phyloP scores from a whole-genome alignment of 2,797 vertebrate genomes.

The Megaceryle alcyon region DNA sequence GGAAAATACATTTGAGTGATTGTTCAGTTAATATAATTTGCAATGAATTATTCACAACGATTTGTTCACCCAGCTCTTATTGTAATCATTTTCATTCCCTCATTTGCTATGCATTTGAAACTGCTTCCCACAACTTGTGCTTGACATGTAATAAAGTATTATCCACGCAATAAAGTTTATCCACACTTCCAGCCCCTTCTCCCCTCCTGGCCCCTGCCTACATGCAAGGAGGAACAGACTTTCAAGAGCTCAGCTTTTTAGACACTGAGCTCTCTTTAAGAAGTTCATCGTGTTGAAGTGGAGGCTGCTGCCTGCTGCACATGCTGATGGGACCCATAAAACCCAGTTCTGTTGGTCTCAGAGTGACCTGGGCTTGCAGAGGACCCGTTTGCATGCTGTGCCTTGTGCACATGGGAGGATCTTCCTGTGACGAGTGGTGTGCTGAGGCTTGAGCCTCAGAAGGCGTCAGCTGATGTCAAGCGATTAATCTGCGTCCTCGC shows the following conservation, averaged over 20 bases:
- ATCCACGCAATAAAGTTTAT: not conserved
- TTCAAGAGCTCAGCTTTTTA: not conserved
- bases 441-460: not conserved
- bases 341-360: not conserved
- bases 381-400: accelerated
- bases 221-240: not conserved
- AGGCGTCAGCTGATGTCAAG: accelerated
- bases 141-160: not conserved
- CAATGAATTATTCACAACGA: conserved; percentile 66
- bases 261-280: conserved; percentile 11
- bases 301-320: not conserved
- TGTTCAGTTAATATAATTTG: conserved; percentile 55
- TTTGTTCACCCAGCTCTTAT: conserved; percentile 52
- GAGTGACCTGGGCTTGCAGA: not conserved
- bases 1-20: conserved; percentile 51
- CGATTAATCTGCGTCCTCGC: not conserved
- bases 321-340: not conserved
- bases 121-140: conserved; percentile 24
- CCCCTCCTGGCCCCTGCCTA: not conserved
- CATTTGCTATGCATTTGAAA: not conserved
- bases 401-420: accelerated
- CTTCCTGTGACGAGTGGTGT: accelerated
- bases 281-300: not conserved
- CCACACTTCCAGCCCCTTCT: not conserved
- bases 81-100: conserved; percentile 27